Evolutionary conservation across 1,140 invertebrate genomes (phyloP).

Genomic region (Helicorthomorpha holstii): DNA sequence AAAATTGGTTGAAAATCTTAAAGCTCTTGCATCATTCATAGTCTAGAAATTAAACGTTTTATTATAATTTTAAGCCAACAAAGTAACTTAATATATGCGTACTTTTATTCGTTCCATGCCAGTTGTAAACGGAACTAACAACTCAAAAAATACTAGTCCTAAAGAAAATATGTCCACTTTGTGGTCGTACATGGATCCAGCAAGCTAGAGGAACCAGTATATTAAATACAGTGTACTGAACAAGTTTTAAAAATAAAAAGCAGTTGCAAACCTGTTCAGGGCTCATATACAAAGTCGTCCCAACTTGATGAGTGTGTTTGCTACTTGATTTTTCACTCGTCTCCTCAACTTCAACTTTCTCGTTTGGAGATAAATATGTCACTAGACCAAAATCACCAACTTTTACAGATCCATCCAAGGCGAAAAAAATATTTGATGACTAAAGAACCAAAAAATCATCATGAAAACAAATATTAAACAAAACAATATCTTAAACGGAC

Average conservation of each 20-base stretch:
- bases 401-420: constrained; percentile 73
- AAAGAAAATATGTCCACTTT: constrained; percentile 95
- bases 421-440: constrained; percentile 94
- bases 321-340: neutral
- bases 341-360: constrained; percentile 23
- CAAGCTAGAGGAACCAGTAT: neutral
- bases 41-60: too few relatives aligned
- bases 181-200: constrained; percentile 46
- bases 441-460: constrained; percentile 24
- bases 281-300: constrained; percentile 92
- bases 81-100: too few relatives aligned
- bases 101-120: constrained; percentile 62
- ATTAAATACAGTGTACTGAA: neutral
- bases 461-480: constrained; percentile 5
- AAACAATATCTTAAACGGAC: constrained; percentile 25
- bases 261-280: constrained; percentile 57
- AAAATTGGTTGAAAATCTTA: too few relatives aligned
- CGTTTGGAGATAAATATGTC: constrained; percentile 54
- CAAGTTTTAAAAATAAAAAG: neutral
- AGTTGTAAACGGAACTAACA: constrained; percentile 72
- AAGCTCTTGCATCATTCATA: too few relatives aligned
- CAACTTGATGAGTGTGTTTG: constrained; percentile 50
- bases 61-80: too few relatives aligned
- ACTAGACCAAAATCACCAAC: constrained; percentile 94
- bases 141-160: constrained; percentile 83